Base-by-base conservation (phyloP, 2,113 vertebrate genomes). In the Puffinus mauretanicus region DNA sequence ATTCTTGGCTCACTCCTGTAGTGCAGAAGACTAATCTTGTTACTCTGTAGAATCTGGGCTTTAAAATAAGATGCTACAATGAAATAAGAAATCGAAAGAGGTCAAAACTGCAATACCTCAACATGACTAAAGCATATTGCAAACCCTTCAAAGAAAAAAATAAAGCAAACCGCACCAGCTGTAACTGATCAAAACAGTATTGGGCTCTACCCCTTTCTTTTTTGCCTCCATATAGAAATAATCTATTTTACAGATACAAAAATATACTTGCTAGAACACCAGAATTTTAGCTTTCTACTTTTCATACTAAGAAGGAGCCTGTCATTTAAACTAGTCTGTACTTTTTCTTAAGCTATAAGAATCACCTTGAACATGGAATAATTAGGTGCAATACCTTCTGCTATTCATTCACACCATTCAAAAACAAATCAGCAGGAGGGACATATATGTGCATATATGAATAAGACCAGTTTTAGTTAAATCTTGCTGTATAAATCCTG, bases 11-110 rank as follows among this genome's bases (percentile, higher is more conserved):
- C 49, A 27, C 64, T 88, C 72, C 38, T 60, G 55, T 66, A 81
- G 72, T 60, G 51, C 82, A 51, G 80, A 83, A 88, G 80, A 95
- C 83, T 94, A 88, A 96, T 88, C 95, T 95, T 75, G 55, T 95
- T 94, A 88, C 51, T 64, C 26, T 86, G 73, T 64, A 87, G 85
- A 94, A 94, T 61, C 44, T 72, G 21, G 18, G 80, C 80, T 92
- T 92, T 96, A 91, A 97, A 96, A 88, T 96, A 92, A 92, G 91
- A 92, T 75, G 86, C 83, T 94, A 71, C 76, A 81, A 42, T 60
- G 72, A 86, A 97, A 89, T 83, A 95, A 92, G 77, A 92, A 96
- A 95, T 91, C 9, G 0, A 92, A 95, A 70, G 58, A 73, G 83
- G 91, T 94, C 95, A 94, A 75, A 91, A 86, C 88, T 67, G 72